Percentiles rank a stretch among this genome's conserved stretches.
phyloP scores from a whole-genome alignment of 1,140 invertebrate species.

The Papilio machaon region DNA sequence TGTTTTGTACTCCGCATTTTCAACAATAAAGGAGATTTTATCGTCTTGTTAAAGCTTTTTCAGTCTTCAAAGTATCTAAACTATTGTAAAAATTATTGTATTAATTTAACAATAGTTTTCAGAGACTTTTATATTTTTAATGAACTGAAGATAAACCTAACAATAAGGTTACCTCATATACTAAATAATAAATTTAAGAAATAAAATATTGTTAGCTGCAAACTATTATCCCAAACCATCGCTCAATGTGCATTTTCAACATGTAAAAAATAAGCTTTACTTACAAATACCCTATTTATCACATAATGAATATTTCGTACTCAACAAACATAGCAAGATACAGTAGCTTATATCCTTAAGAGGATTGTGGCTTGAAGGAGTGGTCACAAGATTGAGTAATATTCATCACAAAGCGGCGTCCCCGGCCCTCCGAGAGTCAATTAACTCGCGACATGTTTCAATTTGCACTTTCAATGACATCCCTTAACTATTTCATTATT shows the following conservation, averaged over 20 bases:
- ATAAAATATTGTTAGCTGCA: not conserved
- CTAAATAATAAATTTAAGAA: not conserved
- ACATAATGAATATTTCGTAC: not conserved
- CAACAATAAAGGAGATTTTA: not conserved
- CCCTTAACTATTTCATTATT: slow-evolving; percentile 20
- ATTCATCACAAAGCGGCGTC: slow-evolving; percentile 37
- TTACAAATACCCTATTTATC: too few relatives aligned
- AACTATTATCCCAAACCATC: too few relatives aligned
- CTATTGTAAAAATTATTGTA: not conserved
- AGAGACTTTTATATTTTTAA: not conserved
- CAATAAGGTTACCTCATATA: not conserved
- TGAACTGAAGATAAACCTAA: not conserved
- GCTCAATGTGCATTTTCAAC: too few relatives aligned
- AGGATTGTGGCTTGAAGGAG: slow-evolving; percentile 31
- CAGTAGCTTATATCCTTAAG: slow-evolving; percentile 13
- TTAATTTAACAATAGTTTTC: not conserved
- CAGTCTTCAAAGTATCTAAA: not conserved
- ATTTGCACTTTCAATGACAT: slow-evolving; percentile 66
- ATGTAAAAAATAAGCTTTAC: not conserved
- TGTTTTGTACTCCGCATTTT: not conserved
- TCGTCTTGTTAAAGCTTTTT: not conserved
- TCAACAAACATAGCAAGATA: not conserved
- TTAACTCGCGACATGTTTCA: slow-evolving; percentile 68
- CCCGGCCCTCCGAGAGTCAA: slow-evolving; percentile 53
- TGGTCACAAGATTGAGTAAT: slow-evolving; percentile 36